Evolutionary conservation across 2,113 vertebrate genomes (phyloP), one percentile per base, ranked within the genome.

Genomic region (Danio rerio): DNA sequence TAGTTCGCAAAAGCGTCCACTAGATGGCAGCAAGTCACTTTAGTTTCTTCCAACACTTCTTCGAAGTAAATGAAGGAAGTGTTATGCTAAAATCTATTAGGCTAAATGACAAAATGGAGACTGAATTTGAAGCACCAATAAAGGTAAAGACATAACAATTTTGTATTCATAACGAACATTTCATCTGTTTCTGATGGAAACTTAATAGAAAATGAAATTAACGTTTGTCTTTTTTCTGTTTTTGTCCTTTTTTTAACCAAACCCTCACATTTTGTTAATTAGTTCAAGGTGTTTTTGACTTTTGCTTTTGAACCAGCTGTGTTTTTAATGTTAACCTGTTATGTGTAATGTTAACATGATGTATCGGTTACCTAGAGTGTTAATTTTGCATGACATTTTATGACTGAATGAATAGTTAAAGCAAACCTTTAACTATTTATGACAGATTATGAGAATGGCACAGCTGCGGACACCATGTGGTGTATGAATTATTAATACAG

Each of bases 21-120:
- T 80, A 88, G 87, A 77, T 83, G 78, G 83, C 69, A 84, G 78
- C 80, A 86, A 81, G 16, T 53, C 63, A 42, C 84, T 69, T 58
- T 56, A 9, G 9, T 21, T 9, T 42, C 8, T 1, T 13, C 18
- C 45, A 75, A 75, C 31, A 45, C 9, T 75, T 58, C 50, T 16
- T 72, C 2, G 16, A 15, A 7, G 16, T 5, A n/a, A 47, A 47
- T 47, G 42, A n/a, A 40, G 5, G 8, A 55, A n/a, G 4, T 53
- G 9, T 42, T 43, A 43, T 74, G 15, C 31, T 56, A 74, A 43
- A 74, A 18, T 58, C 7, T 56, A 58, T 74, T 12, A 74, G 65
- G 4, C 3, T 20, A 49, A 5, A 42, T 18, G 40, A 12, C 53
- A 45, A 43, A 21, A 61, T 45, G 11, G 16, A 59, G 55, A 59